Conservation (phyloP, 2,113 vertebrate species). For the Danio rerio region GRCz12tu NC_133197.1:36715001-36715500, state of each 20-base stretch:
- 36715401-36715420: too few relatives aligned
- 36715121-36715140: background rate
- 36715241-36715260: background rate
- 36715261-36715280: background rate
- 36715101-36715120: background rate
- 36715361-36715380: too few relatives aligned
- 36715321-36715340: too few relatives aligned
- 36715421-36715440: too few relatives aligned
- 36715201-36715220: background rate
- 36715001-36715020: background rate
- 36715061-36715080: background rate
- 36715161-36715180: background rate
- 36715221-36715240: background rate
- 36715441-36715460: too few relatives aligned
- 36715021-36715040: background rate
- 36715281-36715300: background rate
- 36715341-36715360: too few relatives aligned
- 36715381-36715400: too few relatives aligned
- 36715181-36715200: background rate
- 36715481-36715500: too few relatives aligned
- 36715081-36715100: background rate
- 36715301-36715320: too few relatives aligned
- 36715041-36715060: background rate
- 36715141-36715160: background rate
- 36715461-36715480: too few relatives aligned